A percentile compares a stretch with the other conserved stretches of the same genome.
phyloP scores from a whole-genome alignment of 2,797 vertebrate species.

The Smutsia temminckii region DNA sequence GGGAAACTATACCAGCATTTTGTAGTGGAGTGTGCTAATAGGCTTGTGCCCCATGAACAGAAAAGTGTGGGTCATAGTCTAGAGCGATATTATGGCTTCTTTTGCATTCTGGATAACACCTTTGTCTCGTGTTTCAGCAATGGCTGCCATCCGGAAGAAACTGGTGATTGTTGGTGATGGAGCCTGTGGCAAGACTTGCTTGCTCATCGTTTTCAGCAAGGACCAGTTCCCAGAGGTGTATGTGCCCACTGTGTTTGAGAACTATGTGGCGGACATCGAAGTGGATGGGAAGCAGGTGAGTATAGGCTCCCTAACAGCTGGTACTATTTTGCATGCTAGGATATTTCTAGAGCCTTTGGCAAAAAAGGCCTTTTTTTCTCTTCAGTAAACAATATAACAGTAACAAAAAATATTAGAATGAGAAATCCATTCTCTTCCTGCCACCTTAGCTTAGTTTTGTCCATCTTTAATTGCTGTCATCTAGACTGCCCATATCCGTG shows the following conservation, averaged over 20 bases:
- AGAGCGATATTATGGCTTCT: neutral
- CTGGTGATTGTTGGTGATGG: conserved; percentile 99
- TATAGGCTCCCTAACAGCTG: neutral
- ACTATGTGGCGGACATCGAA: conserved; percentile 99
- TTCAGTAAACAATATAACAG: neutral
- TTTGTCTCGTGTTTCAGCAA: conserved; percentile 86
- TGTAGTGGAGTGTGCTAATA: neutral
- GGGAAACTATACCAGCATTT: neutral
- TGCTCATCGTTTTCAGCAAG: conserved; percentile 99
- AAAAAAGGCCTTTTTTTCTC: neutral
- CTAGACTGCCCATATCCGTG: neutral
- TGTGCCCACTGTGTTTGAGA: conserved; percentile 98
- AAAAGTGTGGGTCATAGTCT: neutral
- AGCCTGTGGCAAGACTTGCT: conserved; percentile 98
- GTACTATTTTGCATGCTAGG: neutral
- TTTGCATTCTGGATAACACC: conserved; percentile 4
- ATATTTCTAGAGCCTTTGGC: neutral
- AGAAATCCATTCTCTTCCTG: neutral
- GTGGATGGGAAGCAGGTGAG: conserved; percentile 97
- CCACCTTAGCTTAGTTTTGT: neutral
- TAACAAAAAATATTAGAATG: neutral
- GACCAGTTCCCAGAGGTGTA: conserved; percentile 99
- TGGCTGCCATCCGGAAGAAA: conserved; percentile 99
- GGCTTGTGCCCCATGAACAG: neutral
- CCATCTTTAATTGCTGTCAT: neutral